Conservation (phyloP, 1,140 invertebrate species). For the Kradibia gibbosae region DNA sequence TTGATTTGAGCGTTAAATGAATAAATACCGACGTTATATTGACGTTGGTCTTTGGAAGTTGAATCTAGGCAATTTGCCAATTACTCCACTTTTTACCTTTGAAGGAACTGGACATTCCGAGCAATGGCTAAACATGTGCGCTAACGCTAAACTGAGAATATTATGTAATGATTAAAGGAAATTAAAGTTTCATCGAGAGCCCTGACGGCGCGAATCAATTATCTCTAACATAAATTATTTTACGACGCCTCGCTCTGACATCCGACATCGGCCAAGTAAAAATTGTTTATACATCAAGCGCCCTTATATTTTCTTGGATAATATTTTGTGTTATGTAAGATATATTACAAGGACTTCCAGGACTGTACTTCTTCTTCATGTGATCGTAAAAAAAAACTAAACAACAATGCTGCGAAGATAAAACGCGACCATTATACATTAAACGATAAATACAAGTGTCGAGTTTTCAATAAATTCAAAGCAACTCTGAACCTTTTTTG, state of each 20-base stretch:
- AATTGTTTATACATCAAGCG: too few species aligned
- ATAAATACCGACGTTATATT: slow-evolving; percentile 40
- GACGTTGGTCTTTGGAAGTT: slow-evolving; percentile 25
- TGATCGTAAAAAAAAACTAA: too few species aligned
- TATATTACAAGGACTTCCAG: too few species aligned
- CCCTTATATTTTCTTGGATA: too few species aligned
- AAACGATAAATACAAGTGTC: slow-evolving; percentile 23
- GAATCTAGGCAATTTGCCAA: slow-evolving; percentile 32
- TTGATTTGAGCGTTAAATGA: slow-evolving; percentile 45
- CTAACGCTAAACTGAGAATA: not conserved
- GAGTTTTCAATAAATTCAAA: slow-evolving; percentile 41
- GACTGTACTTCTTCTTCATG: too few species aligned
- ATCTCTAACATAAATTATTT: too few species aligned
- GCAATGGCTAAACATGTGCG: not conserved
- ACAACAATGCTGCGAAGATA: not conserved
- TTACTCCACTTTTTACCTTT: not conserved
- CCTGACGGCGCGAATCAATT: too few species aligned
- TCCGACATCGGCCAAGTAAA: too few species aligned
- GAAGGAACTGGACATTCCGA: not conserved
- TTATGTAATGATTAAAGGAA: too few species aligned
- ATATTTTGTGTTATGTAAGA: too few species aligned
- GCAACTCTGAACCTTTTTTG: not conserved
- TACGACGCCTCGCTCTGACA: too few species aligned
- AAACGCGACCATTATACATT: slow-evolving; percentile 22
- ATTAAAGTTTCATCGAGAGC: too few species aligned